These are phyloP conservation scores for Doryteuthis pealeii DNA, from an alignment of 1,140 invertebrate genomes.

Conservation along the genomic window DNA sequence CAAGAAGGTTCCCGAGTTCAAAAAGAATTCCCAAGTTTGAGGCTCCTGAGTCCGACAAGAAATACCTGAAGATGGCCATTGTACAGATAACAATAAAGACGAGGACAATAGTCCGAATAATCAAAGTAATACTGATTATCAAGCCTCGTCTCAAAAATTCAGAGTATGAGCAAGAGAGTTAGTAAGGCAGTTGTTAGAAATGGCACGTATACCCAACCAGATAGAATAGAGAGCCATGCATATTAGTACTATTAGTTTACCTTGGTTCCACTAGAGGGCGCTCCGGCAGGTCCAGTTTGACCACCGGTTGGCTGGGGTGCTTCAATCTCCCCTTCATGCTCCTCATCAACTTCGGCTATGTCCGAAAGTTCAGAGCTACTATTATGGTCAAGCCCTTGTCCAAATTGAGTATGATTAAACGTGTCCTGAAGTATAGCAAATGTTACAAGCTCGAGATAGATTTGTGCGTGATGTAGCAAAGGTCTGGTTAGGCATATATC, in stretches of 20 bases:
- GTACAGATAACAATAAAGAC: too few species aligned
- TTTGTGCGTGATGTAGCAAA: too few species aligned
- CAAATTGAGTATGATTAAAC: conserved; percentile 30
- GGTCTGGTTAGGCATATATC: too few species aligned
- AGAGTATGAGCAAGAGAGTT: too few species aligned
- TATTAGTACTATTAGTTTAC: conserved; percentile 4
- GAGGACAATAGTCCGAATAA: too few species aligned
- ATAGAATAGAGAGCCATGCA: neutral
- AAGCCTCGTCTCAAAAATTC: too few species aligned
- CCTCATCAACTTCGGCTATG: conserved; percentile 62
- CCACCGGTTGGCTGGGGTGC: neutral
- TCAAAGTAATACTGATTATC: too few species aligned
- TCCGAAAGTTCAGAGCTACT: conserved; percentile 62
- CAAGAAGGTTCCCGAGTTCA: too few species aligned
- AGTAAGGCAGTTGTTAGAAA: neutral
- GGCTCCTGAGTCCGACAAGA: too few species aligned
- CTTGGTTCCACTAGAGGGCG: neutral
- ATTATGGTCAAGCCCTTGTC: conserved; percentile 64
- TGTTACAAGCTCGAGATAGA: neutral
- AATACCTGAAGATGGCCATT: too few species aligned
- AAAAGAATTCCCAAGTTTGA: too few species aligned
- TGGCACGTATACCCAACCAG: neutral
- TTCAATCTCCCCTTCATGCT: conserved; percentile 44
- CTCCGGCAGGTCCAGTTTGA: neutral
- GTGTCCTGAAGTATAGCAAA: conserved; percentile 30